These are phyloP conservation scores for Scotopteryx bipunctaria DNA, from an alignment of 2,888 invertebrate species.

Conservation along the genomic window DNA sequence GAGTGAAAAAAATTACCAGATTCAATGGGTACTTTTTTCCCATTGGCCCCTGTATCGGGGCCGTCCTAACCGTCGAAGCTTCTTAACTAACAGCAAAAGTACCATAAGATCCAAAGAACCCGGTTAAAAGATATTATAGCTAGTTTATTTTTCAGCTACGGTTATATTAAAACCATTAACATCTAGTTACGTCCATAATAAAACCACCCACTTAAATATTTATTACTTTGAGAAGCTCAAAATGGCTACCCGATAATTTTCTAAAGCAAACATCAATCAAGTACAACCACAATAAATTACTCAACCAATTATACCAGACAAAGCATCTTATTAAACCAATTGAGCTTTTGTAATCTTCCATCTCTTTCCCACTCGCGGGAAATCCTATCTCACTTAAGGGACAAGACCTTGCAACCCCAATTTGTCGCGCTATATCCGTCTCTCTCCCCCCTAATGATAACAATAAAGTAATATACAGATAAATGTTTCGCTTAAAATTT, in stretches of 20 bases:
- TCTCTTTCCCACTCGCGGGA: slow-evolving; percentile 42
- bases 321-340: slow-evolving; percentile 63
- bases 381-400: slow-evolving; percentile 34
- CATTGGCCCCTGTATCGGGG: no score
- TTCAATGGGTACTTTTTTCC: no score
- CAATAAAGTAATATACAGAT: slow-evolving; percentile 82
- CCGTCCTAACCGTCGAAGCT: no score
- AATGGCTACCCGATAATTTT: slow-evolving; percentile 55
- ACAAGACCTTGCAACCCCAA: slow-evolving; percentile 59
- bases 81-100: no score
- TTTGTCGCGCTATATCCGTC: slow-evolving; percentile 47
- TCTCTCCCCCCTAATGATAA: slow-evolving; percentile 65
- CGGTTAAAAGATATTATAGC: no score
- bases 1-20: no score
- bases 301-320: slow-evolving; percentile 63
- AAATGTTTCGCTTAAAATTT: slow-evolving; percentile 81
- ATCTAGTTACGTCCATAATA: slow-evolving; percentile 9
- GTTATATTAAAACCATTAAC: slow-evolving; percentile 13
- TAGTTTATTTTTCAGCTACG: neutral
- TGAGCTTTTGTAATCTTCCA: slow-evolving; percentile 55
- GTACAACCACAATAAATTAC: slow-evolving; percentile 51
- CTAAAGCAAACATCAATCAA: slow-evolving; percentile 64
- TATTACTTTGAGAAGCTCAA: slow-evolving; percentile 29
- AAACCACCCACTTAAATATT: slow-evolving; percentile 12
- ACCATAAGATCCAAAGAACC: no score